Evolutionary conservation across 2,113 vertebrate genomes (phyloP), one percentile per base, ranked within the genome.

Genomic region (Rutilus rutilus): DNA sequence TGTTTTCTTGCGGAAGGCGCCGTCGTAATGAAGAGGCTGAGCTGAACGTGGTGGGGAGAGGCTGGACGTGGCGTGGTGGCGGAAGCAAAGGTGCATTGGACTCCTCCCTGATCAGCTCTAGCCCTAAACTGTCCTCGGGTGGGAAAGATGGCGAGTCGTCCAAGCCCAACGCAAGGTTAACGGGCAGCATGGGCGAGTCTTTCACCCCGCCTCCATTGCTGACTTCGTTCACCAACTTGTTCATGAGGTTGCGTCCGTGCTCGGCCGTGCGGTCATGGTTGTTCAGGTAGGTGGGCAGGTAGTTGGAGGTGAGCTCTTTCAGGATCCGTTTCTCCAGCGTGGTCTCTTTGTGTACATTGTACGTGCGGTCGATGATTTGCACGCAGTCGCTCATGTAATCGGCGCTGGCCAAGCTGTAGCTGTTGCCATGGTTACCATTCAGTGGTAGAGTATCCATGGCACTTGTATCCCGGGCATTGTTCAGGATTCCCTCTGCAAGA

Each of bases 391-490:
- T 98, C 96, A 99, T 96, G 95, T 99, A 99, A 91, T 99, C 97
- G 12, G 97, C 95, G 78, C 97, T 95, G 94, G 97, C 97, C 84
- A 99, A 95, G 94, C 97, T 98, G 96, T 99, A 99, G 94, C 96
- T 99, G 94, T 99, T 99, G 95, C 97, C 97, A 89, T 99, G 98
- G 97, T 97, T 99, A 99, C 98, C 98, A 99, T 99, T 99, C 97
- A 99, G 98, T 98, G 97, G 98, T 99, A 99, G 98, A 99, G 98
- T 99, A 99, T 99, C 98, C 98, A 98, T 99, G 97, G 98, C 97
- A 99, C 97, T 99, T 98, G 98, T 97, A 98, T 99, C 98, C 97
- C 98, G 97, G 97, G 98, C 97, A 99, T 99, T 99, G 97, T 99
- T 99, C 97, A 99, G 97, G 95, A 99, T 97, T 96, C 97, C 98